Evolutionary conservation across 1,140 invertebrate species (phyloP), one percentile per base, ranked within the genome.

Genomic region (Drosophila parabipectinata): DNA sequence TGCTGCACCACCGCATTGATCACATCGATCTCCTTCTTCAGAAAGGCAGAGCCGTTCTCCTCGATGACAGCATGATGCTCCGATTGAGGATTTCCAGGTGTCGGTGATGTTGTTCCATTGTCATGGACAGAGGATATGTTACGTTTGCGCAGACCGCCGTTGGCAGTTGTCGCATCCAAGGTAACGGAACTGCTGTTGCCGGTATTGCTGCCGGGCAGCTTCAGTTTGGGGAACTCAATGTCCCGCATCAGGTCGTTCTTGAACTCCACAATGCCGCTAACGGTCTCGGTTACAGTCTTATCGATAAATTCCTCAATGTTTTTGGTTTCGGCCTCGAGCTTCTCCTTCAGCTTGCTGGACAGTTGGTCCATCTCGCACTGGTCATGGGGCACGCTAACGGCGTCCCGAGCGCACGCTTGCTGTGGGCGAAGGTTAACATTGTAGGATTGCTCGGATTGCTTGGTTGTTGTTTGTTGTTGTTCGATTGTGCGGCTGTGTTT

Each of bases 281-380:
- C 91, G 50, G 91, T 92, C 55, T 92, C 89, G 39, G 89, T 91
- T 37, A 92, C 89, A 91, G 90, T 91, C 81, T 91, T 91, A 87
- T 92, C 91, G 68, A 92, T 91, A 81, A 92, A 92, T 66, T 92
- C 91, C 74, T 92, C 91, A 85, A 92, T 92, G 74, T 92, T 92
- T 63, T 91, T 85, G 52, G 91, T 91, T 58, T 91, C 91, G 37
- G 90, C 90, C 60, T 92, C 91, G 51, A 92, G 74, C 47, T 92
- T 92, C 45, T 92, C 91, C 75, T 88, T 91, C 3, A 92, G 54
- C 34, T 90, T 91, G 78, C 80, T 91, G 14, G 90, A 91, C 62
- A 92, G 64, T 34, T 92, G 91, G 72, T 91, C 90, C 90, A 91
- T 91, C 63, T 91, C 90, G 67, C 90, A 91, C 37, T 91, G 89